phyloP scores from a whole-genome alignment of 23 tunicate species.

The Aplidium turbinatum region DNA sequence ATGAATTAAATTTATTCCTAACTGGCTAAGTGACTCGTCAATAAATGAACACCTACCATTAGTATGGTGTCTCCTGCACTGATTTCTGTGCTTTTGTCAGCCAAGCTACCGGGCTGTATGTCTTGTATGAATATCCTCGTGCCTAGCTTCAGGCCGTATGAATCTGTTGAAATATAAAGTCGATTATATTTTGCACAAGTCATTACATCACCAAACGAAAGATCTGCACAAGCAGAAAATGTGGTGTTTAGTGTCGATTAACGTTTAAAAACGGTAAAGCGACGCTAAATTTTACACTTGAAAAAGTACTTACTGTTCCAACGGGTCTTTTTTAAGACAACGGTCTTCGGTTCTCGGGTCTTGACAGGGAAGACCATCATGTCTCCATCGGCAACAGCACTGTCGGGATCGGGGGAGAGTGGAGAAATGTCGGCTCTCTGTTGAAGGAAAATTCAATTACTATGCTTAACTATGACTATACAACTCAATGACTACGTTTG shows the following conservation, averaged over 20 bases:
- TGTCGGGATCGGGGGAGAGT: constrained; percentile 82
- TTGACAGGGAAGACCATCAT: constrained; percentile 87
- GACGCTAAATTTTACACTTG: neutral
- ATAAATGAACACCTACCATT: constrained; percentile 84
- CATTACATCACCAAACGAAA: too few relatives aligned
- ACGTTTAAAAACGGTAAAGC: neutral
- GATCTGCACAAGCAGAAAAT: too few relatives aligned
- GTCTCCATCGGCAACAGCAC: constrained; percentile 37
- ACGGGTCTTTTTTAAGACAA: constrained; percentile 83
- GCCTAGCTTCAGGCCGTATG: constrained; percentile 93
- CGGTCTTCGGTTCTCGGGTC: constrained; percentile 72
- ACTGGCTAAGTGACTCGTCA: too few relatives aligned
- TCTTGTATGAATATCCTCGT: constrained; percentile 93
- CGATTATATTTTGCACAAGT: too few relatives aligned
- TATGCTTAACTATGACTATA: too few relatives aligned
- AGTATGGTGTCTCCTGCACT: constrained; percentile 81
- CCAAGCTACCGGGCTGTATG: constrained; percentile 90
- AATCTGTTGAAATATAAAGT: constrained; percentile 51
- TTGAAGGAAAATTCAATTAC: neutral
- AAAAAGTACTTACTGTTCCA: constrained; percentile 93
- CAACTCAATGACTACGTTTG: too few relatives aligned
- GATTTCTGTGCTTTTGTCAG: constrained; percentile 84
- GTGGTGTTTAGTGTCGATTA: too few relatives aligned
- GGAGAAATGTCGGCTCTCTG: constrained; percentile 74
- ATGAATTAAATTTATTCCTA: too few relatives aligned